Conservation (phyloP, 2,888 invertebrate genomes). For the Stictocephala bisonia region DNA sequence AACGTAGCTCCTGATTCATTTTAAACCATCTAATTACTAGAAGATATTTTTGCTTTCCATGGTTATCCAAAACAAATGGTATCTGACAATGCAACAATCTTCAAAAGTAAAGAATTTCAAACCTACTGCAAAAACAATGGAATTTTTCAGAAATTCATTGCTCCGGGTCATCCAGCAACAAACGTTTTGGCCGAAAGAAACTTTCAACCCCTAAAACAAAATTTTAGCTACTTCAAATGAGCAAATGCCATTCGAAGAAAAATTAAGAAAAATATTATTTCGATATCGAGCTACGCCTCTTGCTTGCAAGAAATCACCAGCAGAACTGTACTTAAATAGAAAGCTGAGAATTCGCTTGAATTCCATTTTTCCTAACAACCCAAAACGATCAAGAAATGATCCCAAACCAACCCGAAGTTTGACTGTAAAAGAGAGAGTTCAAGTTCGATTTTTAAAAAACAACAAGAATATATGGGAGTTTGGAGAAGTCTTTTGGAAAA, state of each 20-base stretch:
- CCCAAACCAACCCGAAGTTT: background rate
- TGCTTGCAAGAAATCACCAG: constrained; percentile 48
- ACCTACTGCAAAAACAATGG: too few species aligned
- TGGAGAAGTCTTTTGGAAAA: background rate
- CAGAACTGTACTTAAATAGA: constrained; percentile 49
- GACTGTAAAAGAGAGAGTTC: constrained; percentile 42
- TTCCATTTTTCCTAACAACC: constrained; percentile 32
- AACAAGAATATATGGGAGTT: constrained; percentile 3
- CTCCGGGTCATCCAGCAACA: constrained; percentile 50
- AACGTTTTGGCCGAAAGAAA: constrained; percentile 54
- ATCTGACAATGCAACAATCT: too few species aligned
- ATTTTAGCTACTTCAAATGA: too few species aligned
- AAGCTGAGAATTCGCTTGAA: constrained; percentile 42
- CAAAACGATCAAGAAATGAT: background rate
- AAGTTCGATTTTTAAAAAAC: background rate
- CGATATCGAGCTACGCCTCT: constrained; percentile 51
- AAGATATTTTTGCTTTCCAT: too few species aligned
- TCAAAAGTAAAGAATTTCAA: too few species aligned
- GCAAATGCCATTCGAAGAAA: background rate
- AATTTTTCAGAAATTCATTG: constrained; percentile 45
- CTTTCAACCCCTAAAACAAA: constrained; percentile 49
- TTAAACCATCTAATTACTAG: too few species aligned
- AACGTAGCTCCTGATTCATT: too few species aligned
- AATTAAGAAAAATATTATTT: constrained; percentile 47
- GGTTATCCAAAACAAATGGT: too few species aligned